Base-by-base conservation (phyloP, 2,888 invertebrate species). In the Drosophila nr. perissopoda region DNA sequence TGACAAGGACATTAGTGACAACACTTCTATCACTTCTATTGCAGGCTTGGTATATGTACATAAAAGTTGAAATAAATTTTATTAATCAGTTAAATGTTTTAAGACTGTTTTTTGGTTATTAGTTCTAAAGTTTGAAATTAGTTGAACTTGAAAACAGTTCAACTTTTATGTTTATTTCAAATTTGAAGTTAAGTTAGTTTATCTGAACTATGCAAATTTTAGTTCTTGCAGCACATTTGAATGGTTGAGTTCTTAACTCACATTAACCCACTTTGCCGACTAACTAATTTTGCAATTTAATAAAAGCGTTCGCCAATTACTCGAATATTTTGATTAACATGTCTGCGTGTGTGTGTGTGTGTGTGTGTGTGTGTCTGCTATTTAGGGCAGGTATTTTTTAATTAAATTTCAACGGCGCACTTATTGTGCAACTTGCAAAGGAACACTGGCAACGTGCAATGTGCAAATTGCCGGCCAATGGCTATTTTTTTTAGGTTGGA, bases 351-450 rank as follows among this genome's bases (percentile, higher is more conserved):
- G 40, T 60, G 52, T 36, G 46, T 51, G 34, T 53, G 42, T n/a
- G 34, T 58, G 34, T 62, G 40, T 60, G 52, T 59, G 59, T 53
- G 11, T 31, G 60, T 16, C 27, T 60, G 69, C 76, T 71, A 88
- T 85, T 88, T 84, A 70, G 88, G 80, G 82, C 77, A 88, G 80
- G 77, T 82, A 86, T 86, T 86, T 85, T 83, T 89, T 86, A 86
- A 86, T 86, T 86, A 86, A 84, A 86, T 86, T 86, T 86, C 68
- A 60, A 63, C 51, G 62, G 80, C 46, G 54, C 60, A 59, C 77
- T 71, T 63, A 71, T 25, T 58, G 71, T 66, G 72, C 65, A 59
- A 62, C 11, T 62, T 51, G 40, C 63, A 36, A 46, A 52, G n/a
- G 27, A 13, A 1, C 29, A 29, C 8, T 13, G n/a, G 70, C 65